Conservation (phyloP, 2,113 vertebrate species). For the Merops nubicus region DNA sequence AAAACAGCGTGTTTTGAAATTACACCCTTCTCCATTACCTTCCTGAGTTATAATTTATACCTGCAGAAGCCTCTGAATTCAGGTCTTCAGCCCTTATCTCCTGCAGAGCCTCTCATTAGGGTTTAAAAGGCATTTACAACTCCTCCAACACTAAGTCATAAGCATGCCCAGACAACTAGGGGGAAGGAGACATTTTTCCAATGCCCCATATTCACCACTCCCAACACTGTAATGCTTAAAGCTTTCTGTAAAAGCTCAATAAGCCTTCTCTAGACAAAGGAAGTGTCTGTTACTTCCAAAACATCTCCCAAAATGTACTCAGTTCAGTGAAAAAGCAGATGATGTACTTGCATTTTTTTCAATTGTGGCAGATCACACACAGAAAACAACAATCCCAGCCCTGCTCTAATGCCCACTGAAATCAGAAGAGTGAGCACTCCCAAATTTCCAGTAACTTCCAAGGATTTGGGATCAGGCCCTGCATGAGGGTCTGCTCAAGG, state of each 20-base stretch:
- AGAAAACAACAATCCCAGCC: background rate
- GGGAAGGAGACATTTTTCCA: background rate
- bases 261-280: background rate
- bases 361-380: background rate
- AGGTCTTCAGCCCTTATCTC: background rate
- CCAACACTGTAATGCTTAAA: background rate
- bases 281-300: background rate
- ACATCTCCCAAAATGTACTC: background rate
- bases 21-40: background rate
- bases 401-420: background rate
- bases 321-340: background rate
- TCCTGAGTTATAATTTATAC: slow-evolving; percentile 8
- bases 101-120: background rate
- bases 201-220: background rate
- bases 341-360: background rate
- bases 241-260: background rate
- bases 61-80: slow-evolving; percentile 22
- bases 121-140: background rate
- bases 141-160: background rate
- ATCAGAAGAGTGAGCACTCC: background rate
- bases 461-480: background rate
- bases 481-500: rapidly evolving
- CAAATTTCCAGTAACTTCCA: background rate
- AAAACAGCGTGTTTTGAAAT: slow-evolving; percentile 10
- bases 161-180: background rate